Conservation (phyloP, 2,113 vertebrate species). For the Delphinapterus leucas region DNA sequence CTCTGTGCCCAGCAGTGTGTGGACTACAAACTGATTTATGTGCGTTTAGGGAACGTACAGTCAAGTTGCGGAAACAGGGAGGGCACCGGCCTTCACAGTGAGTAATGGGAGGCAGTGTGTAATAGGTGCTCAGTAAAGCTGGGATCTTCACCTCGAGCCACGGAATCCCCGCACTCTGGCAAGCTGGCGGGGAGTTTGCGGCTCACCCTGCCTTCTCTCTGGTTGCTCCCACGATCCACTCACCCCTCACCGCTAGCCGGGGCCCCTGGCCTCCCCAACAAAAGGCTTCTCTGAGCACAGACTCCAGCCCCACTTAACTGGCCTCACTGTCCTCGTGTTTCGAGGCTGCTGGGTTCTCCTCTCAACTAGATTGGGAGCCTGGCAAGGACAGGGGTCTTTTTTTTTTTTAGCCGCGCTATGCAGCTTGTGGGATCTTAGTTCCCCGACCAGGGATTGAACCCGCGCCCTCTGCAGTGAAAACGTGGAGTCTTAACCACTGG, state of each 20-base stretch:
- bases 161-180: not conserved
- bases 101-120: not conserved
- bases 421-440: not conserved
- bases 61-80: not conserved
- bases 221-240: not conserved
- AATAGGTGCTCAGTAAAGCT: not conserved
- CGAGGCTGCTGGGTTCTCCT: not conserved
- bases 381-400: not conserved
- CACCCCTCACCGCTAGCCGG: not conserved
- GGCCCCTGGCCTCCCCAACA: not conserved
- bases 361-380: not conserved
- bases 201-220: not conserved
- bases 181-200: not conserved
- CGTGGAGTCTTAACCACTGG: not conserved
- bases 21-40: not conserved
- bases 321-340: not conserved
- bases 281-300: not conserved
- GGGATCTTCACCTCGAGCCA: not conserved
- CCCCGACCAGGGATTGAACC: not conserved
- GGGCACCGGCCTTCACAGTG: fast-evolving
- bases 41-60: not conserved
- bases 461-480: not conserved
- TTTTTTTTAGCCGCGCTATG: not conserved
- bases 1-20: not conserved
- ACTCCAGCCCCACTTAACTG: not conserved